These are phyloP conservation scores for Drosophila navojoa DNA, from an alignment of 1,140 invertebrate species.

Conservation along the genomic window DNA sequence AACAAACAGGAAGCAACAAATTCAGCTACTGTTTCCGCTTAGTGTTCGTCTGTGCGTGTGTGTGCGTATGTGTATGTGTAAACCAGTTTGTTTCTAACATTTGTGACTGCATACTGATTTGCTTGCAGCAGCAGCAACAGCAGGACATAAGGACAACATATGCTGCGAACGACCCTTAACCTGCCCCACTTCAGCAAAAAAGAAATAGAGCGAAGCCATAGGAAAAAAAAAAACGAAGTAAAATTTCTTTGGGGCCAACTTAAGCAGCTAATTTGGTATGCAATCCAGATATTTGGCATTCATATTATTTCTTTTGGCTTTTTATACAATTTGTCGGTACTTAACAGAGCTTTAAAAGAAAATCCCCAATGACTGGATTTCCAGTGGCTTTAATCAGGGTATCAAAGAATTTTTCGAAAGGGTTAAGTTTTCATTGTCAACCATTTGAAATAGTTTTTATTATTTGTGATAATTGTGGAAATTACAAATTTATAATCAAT, in stretches of 20 bases:
- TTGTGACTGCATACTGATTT: conserved; percentile 83
- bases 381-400: conserved; percentile 10
- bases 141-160: conserved; percentile 57
- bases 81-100: conserved; percentile 55
- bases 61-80: conserved; percentile 10
- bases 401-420: background rate
- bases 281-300: conserved; percentile 70
- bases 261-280: conserved; percentile 73
- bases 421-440: no score
- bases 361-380: background rate
- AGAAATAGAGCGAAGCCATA: background rate
- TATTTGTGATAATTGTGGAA: no score
- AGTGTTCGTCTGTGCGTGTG: conserved; percentile 1
- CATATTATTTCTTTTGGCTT: conserved; percentile 70
- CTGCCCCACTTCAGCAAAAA: conserved; percentile 54
- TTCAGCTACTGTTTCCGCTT: conserved; percentile 78
- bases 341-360: conserved; percentile 23
- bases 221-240: background rate
- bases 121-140: conserved; percentile 69
- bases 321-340: conserved; percentile 44
- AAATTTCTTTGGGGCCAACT: conserved; percentile 8
- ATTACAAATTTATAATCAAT: no score
- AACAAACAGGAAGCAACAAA: conserved; percentile 82
- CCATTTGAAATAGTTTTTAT: background rate
- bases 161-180: conserved; percentile 76